Percentiles rank a stretch among this genome's conserved stretches.
These are phyloP conservation scores for Dilophus febrilis DNA, from an alignment of 2,888 invertebrate genomes.

Conservation along the genomic window DNA sequence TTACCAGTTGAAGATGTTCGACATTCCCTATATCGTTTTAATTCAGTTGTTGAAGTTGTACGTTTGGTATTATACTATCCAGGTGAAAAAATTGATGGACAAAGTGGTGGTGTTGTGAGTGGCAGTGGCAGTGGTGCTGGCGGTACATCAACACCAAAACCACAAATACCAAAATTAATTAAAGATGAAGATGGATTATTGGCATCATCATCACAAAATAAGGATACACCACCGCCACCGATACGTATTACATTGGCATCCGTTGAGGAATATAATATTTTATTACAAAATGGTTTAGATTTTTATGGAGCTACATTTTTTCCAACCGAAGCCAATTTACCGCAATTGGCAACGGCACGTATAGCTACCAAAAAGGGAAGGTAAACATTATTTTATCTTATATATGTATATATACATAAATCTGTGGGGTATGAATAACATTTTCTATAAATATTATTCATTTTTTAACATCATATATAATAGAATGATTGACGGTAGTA, in stretches of 20 bases:
- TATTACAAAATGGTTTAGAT: conserved; percentile 68
- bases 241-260: conserved; percentile 58
- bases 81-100: conserved; percentile 10
- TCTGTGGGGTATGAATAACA: not conserved
- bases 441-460: conserved; percentile 1
- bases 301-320: conserved; percentile 80
- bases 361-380: conserved; percentile 34
- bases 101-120: not conserved
- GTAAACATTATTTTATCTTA: conserved; percentile 13
- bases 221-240: conserved; percentile 42
- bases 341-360: conserved; percentile 43
- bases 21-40: conserved; percentile 61
- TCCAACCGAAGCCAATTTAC: conserved; percentile 60
- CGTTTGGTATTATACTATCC: conserved; percentile 38
- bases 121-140: not conserved
- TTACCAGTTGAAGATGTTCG: conserved; percentile 72
- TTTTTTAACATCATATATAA: conserved; percentile 8
- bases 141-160: conserved; percentile 32
- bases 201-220: conserved; percentile 26
- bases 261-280: conserved; percentile 56
- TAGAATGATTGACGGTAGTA: conserved; percentile 48
- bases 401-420: conserved; percentile 3
- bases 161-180: conserved; percentile 30
- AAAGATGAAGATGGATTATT: conserved; percentile 32
- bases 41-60: conserved; percentile 64